Conservation (phyloP, 92 coral and sea anemone species). For the Paramuricea clavata region DNA sequence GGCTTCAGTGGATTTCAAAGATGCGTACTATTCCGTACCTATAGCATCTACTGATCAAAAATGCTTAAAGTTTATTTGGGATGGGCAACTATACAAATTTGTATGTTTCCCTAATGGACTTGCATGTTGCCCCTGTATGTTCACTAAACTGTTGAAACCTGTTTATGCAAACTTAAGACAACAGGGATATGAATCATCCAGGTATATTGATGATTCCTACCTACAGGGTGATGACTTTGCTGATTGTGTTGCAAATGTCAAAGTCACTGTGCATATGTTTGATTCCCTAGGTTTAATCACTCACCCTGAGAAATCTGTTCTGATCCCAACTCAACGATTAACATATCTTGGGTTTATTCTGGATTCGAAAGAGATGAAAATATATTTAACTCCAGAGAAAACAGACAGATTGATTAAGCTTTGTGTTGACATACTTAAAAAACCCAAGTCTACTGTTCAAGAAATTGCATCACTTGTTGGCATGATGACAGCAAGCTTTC, state of each 20-base stretch:
- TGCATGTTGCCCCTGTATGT: constrained; percentile 17
- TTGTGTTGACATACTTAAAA: not conserved
- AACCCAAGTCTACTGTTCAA: constrained; percentile 6
- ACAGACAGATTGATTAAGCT: too few species aligned
- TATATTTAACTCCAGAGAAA: constrained; percentile 7
- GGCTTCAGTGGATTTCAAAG: constrained; percentile 31
- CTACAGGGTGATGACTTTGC: constrained; percentile 11
- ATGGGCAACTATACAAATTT: constrained; percentile 30
- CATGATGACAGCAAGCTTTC: constrained; percentile 54
- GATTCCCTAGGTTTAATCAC: not conserved
- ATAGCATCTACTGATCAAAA: not conserved
- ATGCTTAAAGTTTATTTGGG: constrained; percentile 18
- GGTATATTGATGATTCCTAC: constrained; percentile 40
- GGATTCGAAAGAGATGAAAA: constrained; percentile 2
- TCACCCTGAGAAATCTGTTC: constrained; percentile 29
- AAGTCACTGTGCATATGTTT: constrained; percentile 1
- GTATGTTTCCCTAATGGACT: constrained; percentile 38
- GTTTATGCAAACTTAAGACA: constrained; percentile 5
- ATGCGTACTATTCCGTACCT: constrained; percentile 21
- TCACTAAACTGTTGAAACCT: constrained; percentile 31
- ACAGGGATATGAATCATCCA: constrained; percentile 1
- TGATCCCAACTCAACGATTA: constrained; percentile 1
- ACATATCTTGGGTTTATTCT: constrained; percentile 11
- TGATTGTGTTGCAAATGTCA: constrained; percentile 26
- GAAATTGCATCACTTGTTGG: constrained; percentile 52